Conservation (phyloP, 2,797 vertebrate species). For the Bradypodion ventrale region DNA sequence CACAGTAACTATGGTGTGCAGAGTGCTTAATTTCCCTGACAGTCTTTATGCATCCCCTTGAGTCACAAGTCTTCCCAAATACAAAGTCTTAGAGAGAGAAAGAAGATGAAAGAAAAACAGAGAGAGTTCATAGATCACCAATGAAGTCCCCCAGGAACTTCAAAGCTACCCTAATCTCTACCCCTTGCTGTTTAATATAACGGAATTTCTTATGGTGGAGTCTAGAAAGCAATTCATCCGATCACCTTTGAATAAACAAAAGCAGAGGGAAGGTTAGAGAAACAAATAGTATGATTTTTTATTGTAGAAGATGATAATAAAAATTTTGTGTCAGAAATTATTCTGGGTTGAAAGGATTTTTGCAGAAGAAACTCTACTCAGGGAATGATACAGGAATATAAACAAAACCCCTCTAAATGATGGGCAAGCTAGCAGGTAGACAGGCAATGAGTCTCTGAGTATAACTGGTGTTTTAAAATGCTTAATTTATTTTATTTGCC, state of each 20-base stretch:
- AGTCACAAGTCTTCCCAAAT: neutral
- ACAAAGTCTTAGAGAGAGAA: neutral
- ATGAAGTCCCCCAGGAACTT: conserved; percentile 5
- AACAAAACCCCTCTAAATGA: conserved; percentile 14
- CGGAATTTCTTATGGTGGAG: conserved; percentile 43
- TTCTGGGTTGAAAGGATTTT: no score
- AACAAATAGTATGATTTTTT: neutral
- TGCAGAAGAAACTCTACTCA: no score
- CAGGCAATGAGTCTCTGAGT: neutral
- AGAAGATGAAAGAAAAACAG: neutral
- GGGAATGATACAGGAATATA: neutral
- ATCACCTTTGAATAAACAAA: conserved; percentile 43
- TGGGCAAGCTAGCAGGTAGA: neutral
- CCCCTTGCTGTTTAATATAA: conserved; percentile 14
- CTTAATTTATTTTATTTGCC: conserved; percentile 35
- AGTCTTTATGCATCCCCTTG: neutral
- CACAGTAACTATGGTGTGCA: neutral
- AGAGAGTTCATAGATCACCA: conserved; percentile 8
- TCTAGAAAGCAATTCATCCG: conserved; percentile 51
- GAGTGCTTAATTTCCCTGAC: neutral
- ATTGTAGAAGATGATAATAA: conserved; percentile 45
- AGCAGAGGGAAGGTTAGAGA: conserved; percentile 1
- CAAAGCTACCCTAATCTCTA: neutral
- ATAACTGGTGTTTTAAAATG: conserved; percentile 36
- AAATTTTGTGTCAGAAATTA: no score